Conservation (phyloP, 2,888 invertebrate species). For the Megaustenia siamemsis region DNA sequence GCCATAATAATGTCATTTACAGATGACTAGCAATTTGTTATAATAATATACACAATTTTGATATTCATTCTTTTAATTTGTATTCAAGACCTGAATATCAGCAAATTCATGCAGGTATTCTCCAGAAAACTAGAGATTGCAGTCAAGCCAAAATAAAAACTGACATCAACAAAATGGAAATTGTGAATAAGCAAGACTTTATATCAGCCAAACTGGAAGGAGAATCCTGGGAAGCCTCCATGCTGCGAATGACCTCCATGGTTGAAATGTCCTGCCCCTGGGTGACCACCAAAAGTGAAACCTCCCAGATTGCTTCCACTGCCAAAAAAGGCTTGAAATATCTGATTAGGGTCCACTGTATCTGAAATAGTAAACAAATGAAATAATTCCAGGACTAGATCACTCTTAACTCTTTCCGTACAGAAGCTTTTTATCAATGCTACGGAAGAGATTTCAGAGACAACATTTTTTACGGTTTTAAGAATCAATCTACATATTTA, state of each 20-base stretch:
- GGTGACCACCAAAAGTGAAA: conserved; percentile 56
- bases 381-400: too few species aligned
- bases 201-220: conserved; percentile 85
- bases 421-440: too few species aligned
- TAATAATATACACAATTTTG: too few species aligned
- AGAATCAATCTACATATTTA: too few species aligned
- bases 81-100: conserved; percentile 23
- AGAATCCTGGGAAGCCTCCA: conserved; percentile 83
- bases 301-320: conserved; percentile 67
- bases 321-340: conserved; percentile 91
- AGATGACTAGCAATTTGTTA: too few species aligned
- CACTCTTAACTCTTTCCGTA: too few species aligned
- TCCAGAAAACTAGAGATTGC: not conserved
- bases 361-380: conserved; percentile 2
- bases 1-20: too few species aligned
- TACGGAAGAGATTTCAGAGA: too few species aligned
- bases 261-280: conserved; percentile 48
- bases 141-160: not conserved
- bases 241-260: conserved; percentile 78
- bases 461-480: too few species aligned
- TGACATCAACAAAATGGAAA: not conserved
- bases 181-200: not conserved
- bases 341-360: conserved; percentile 88
- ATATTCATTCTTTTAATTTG: too few species aligned
- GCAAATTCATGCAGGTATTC: not conserved